Conservation (phyloP, 1,140 invertebrate genomes). For the Aphis craccivora region DNA sequence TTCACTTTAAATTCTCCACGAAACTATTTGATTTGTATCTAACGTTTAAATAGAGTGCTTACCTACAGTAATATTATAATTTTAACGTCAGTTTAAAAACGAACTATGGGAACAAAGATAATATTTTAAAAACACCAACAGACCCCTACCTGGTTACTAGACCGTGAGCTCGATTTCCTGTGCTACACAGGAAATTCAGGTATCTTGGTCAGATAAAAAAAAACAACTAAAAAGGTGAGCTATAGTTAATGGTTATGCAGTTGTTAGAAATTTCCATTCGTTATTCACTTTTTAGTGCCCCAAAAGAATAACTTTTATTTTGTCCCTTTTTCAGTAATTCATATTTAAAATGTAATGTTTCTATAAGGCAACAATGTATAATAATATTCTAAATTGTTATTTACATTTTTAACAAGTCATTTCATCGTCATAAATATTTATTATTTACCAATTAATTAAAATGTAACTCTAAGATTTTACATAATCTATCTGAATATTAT, state of each 20-base stretch:
- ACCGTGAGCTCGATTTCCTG: conserved; percentile 53
- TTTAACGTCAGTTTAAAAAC: not conserved
- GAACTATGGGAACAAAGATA: conserved; percentile 43
- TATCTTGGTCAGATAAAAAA: conserved; percentile 47
- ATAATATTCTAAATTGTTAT: not conserved
- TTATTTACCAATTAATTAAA: not conserved
- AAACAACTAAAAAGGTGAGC: not conserved
- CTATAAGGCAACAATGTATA: not conserved
- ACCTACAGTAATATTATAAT: not conserved
- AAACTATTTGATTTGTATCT: conserved; percentile 1
- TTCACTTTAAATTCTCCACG: conserved; percentile 24
- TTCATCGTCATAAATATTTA: not conserved
- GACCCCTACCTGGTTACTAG: conserved; percentile 38
- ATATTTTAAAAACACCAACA: not conserved
- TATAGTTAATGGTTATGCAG: not conserved
- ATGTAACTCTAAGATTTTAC: not conserved
- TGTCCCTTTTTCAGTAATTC: not conserved
- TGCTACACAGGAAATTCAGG: conserved; percentile 39
- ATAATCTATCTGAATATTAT: not conserved
- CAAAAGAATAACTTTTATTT: not conserved
- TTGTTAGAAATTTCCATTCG: not conserved
- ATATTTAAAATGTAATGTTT: conserved; percentile 6
- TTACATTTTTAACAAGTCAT: not conserved
- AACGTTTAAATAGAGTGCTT: not conserved
- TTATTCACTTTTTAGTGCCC: not conserved